These are phyloP conservation scores for Chelonoidis abingdonii DNA, from an alignment of 2,113 vertebrate genomes.

Conservation along the genomic window DNA sequence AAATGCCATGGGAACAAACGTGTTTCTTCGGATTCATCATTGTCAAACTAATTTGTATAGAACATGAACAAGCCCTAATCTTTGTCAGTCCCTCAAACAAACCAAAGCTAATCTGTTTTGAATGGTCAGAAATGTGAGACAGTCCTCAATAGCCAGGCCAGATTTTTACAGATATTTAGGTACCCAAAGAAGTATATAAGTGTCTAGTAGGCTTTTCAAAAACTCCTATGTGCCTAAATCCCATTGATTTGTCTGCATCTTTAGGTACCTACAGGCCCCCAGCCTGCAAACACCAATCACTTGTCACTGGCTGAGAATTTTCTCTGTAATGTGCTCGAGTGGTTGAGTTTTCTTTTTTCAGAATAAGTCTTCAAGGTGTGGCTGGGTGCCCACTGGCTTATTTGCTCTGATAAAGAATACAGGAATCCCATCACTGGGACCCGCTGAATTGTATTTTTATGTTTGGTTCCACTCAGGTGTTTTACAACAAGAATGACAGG, in stretches of 20 bases:
- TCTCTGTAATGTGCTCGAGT: neutral
- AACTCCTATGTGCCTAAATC: neutral
- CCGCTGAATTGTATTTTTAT: neutral
- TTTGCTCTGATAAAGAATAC: neutral
- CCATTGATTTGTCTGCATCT: constrained; percentile 20
- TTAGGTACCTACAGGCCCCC: neutral
- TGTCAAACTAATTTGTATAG: constrained; percentile 52
- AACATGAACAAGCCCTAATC: constrained; percentile 65
- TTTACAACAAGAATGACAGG: neutral
- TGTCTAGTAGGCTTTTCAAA: neutral
- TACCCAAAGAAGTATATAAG: constrained; percentile 19
- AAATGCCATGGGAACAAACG: constrained; percentile 64
- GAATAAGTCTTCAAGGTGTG: neutral
- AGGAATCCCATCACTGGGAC: neutral
- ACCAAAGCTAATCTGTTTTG: constrained; percentile 43
- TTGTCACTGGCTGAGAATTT: neutral
- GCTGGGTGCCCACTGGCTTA: neutral
- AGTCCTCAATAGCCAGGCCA: constrained; percentile 18
- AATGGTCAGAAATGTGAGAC: constrained; percentile 58
- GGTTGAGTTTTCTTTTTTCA: neutral
- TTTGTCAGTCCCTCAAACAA: constrained; percentile 52
- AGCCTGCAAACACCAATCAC: constrained; percentile 16
- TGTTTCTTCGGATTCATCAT: constrained; percentile 41
- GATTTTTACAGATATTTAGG: constrained; percentile 54
- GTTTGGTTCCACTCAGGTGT: neutral